These are phyloP conservation scores for Ectropis grisescens DNA, from an alignment of 1,140 invertebrate genomes.

Conservation along the genomic window DNA sequence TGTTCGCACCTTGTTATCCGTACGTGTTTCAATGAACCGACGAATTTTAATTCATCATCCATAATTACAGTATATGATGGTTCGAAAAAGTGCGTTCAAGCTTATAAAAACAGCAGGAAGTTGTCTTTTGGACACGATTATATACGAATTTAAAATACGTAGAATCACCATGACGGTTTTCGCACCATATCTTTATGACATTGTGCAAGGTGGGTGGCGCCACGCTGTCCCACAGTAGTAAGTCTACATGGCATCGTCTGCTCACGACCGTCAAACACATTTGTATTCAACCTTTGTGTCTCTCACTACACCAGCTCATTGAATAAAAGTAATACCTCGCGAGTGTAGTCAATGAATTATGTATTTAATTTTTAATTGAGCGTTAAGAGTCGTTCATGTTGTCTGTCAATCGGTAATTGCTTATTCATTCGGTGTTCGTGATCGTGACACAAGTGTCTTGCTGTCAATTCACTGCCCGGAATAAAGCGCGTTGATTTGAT, in stretches of 20 bases:
- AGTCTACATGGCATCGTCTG: slow-evolving; percentile 12
- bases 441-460: neutral
- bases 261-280: slow-evolving; percentile 24
- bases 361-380: slow-evolving; percentile 39
- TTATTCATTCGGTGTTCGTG: slow-evolving; percentile 8
- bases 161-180: no score
- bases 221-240: slow-evolving; percentile 26
- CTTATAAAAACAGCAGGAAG: no score
- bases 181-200: no score
- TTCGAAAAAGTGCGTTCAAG: no score
- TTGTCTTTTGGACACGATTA: no score
- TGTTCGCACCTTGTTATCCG: no score
- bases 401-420: slow-evolving; percentile 9
- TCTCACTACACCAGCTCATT: slow-evolving; percentile 23
- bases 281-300: slow-evolving; percentile 33
- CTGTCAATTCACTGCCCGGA: neutral
- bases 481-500: neutral
- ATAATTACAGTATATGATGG: no score
- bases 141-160: no score
- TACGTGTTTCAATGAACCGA: no score
- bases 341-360: slow-evolving; percentile 32
- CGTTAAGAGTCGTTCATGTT: slow-evolving; percentile 17
- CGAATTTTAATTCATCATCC: no score
- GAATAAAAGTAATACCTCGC: slow-evolving; percentile 29
- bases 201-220: no score